Evolutionary conservation across 2,797 vertebrate species (phyloP), one percentile per base, ranked within the genome.

Genomic region (Leptodactylus fallax): DNA sequence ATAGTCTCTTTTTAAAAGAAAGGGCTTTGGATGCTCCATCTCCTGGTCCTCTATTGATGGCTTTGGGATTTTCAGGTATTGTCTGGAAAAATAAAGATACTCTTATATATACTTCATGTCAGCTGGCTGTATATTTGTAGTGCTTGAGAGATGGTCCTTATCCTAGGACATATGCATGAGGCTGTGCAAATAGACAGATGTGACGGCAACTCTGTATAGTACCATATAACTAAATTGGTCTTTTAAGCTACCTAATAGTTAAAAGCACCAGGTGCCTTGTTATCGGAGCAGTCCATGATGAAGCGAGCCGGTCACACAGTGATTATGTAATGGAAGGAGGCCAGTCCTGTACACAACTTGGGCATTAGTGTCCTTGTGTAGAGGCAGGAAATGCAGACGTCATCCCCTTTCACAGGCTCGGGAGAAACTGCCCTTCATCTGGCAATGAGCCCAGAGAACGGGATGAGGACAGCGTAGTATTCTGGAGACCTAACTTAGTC

Each of bases 321-420:
- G 67, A 45, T 45, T 71, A 71, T 71, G 71, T 72, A 10, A 49
- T 72, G 36, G 71, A 47, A 6, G 71, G 27, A 71, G 67, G 14
- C 67, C 67, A 36, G 67, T 36, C 71, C 36, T 72, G 71, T 72
- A 49, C 45, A 69, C 67, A 21, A 5, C 36, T 49, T 19, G 36
- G 71, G 19, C 45, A 47, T 45, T 47, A 21, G 71, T 47, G 71
- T 47, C 71, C 71, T n/a, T 47, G 71, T 14, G 36, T 19, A 72
- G 71, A 19, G 71, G 45, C 36, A 72, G 71, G 71, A 72, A 72
- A 21, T 72, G 71, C 71, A 47, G 71, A 72, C 71, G 71, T 72
- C 76, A 56, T 56, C 76, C 71, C 36, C 45, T 72, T 49, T 72
- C 71, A 72, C 71, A 47, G 71, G 71, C 71, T 49, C 45, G 1